These are phyloP conservation scores for Otocyon megalotis DNA, from an alignment of 2,113 vertebrate species.

Conservation along the genomic window DNA sequence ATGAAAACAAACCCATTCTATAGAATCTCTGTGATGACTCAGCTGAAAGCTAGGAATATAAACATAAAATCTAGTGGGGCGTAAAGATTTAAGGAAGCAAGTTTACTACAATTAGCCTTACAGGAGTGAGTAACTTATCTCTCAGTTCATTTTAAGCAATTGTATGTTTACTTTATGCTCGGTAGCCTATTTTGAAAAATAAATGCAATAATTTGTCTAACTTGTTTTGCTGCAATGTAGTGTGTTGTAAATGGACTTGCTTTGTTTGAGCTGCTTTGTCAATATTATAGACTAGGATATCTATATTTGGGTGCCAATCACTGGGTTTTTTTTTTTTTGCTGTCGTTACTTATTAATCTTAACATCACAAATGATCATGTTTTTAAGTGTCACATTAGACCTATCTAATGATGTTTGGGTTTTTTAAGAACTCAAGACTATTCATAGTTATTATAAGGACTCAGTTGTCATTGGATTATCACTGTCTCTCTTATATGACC, in stretches of 20 bases:
- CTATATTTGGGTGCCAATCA: background rate
- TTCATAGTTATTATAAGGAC: background rate
- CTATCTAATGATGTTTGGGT: background rate
- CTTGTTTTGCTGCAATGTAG: background rate
- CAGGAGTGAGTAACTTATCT: constrained; percentile 4
- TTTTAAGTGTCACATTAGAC: background rate
- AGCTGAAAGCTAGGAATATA: background rate
- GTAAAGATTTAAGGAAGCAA: background rate
- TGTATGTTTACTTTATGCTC: background rate
- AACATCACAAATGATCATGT: background rate
- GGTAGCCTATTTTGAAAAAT: constrained; percentile 36
- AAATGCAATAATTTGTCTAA: constrained; percentile 20
- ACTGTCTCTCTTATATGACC: background rate
- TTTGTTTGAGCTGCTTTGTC: constrained; percentile 22
- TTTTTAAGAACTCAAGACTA: background rate
- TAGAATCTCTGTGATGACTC: background rate
- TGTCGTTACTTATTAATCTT: background rate
- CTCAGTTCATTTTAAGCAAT: background rate
- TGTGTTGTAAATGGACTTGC: constrained; percentile 4
- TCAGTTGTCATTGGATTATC: background rate
- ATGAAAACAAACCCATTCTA: background rate
- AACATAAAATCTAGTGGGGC: background rate
- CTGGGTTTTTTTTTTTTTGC: background rate
- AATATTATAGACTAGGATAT: background rate
- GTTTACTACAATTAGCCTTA: background rate